Percentiles rank a stretch among this genome's conserved stretches.
These are phyloP conservation scores for Tarsius wallacei DNA, from an alignment of 2,797 vertebrate genomes.

Conservation along the genomic window DNA sequence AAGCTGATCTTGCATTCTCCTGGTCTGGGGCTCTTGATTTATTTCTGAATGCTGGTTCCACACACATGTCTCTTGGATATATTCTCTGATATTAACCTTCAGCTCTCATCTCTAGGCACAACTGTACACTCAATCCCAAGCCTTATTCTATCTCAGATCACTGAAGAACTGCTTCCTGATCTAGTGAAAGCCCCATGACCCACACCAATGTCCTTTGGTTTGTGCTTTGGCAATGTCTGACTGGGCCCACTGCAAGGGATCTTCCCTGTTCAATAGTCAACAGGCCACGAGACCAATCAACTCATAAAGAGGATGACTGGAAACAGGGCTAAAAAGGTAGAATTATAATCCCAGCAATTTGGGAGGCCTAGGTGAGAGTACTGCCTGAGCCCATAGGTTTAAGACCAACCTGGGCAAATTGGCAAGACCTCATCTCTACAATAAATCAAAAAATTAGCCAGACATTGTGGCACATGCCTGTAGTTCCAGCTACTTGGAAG, in stretches of 20 bases:
- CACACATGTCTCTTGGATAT: background rate
- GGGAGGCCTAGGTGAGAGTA: too few species aligned
- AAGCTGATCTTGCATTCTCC: background rate
- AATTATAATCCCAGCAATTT: too few species aligned
- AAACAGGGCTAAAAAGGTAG: background rate
- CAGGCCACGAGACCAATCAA: background rate
- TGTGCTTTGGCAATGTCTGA: background rate
- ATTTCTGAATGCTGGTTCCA: background rate
- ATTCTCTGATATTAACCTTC: background rate
- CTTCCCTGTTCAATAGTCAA: background rate
- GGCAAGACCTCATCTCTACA: too few species aligned
- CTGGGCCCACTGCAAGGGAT: background rate
- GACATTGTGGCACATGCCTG: too few species aligned
- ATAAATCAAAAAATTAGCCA: too few species aligned
- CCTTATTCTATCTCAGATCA: background rate
- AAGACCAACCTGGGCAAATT: too few species aligned
- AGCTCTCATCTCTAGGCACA: background rate
- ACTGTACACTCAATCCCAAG: background rate
- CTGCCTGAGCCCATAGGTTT: too few species aligned
- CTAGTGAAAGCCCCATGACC: background rate
- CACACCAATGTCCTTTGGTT: background rate
- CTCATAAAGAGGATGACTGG: background rate
- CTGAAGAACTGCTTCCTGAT: background rate
- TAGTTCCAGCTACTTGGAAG: too few species aligned
- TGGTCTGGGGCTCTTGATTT: background rate